phyloP scores from a whole-genome alignment of 2,113 vertebrate genomes.

The Rhinolophus ferrumequinum region DNA sequence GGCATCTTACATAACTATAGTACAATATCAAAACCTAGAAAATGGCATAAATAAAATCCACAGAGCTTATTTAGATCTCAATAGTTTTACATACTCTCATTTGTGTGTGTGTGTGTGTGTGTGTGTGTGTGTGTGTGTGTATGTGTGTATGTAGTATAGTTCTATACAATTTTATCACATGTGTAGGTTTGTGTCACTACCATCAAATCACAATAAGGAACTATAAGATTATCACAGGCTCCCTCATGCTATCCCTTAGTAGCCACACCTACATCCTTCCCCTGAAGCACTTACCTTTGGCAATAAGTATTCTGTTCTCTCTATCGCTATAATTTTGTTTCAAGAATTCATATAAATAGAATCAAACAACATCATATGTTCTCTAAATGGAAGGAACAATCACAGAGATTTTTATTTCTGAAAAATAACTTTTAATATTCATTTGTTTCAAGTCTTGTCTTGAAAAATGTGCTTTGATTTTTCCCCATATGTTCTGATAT shows the following conservation, averaged over 20 bases:
- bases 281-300: neutral
- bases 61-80: neutral
- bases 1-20: neutral
- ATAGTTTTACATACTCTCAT: neutral
- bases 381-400: conserved; percentile 14
- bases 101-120: neutral
- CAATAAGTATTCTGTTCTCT: neutral
- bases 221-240: too few species aligned
- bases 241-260: neutral
- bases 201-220: neutral
- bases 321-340: neutral
- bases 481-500: neutral
- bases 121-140: neutral
- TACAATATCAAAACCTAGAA: neutral
- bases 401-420: neutral
- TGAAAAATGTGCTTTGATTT: neutral
- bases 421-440: neutral
- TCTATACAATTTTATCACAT: neutral
- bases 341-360: neutral
- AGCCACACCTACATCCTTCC: accelerated
- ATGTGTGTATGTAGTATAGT: neutral
- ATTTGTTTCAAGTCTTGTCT: neutral
- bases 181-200: neutral
- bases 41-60: too few species aligned
- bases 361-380: neutral